These are phyloP conservation scores for Trissolcus brochymenae DNA, from an alignment of 2,888 invertebrate genomes.

Conservation along the genomic window DNA sequence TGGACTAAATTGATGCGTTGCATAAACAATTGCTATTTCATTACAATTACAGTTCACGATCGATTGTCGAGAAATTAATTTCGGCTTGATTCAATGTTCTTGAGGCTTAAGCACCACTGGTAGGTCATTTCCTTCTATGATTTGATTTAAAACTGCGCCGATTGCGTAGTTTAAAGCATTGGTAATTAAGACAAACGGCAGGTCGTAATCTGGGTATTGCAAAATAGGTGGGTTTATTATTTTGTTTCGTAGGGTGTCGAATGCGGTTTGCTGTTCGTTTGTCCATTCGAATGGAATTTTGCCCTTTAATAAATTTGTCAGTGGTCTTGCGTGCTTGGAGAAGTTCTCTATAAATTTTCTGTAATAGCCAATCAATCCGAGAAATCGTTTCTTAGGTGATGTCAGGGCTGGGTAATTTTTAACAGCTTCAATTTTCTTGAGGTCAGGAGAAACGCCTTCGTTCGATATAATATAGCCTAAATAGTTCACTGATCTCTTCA, in stretches of 20 bases:
- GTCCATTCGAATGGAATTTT: neutral
- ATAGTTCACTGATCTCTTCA: conserved; percentile 57
- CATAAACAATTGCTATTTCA: too few species aligned
- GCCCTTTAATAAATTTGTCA: neutral
- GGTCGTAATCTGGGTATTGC: neutral
- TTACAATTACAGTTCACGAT: too few species aligned
- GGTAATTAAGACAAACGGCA: neutral
- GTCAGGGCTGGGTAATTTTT: conserved; percentile 55
- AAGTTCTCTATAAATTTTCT: conserved; percentile 15
- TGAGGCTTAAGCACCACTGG: too few species aligned
- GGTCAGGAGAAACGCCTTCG: conserved; percentile 55
- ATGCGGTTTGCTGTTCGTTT: neutral
- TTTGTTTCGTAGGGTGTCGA: neutral
- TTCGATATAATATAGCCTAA: conserved; percentile 54
- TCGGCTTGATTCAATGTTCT: too few species aligned
- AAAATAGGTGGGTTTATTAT: neutral
- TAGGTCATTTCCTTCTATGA: neutral
- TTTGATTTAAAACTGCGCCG: neutral
- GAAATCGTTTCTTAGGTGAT: conserved; percentile 52
- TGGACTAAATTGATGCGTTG: too few species aligned
- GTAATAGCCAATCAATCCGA: conserved; percentile 58
- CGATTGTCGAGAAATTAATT: too few species aligned
- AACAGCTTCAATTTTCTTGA: conserved; percentile 53
- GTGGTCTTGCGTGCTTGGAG: neutral
- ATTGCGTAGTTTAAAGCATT: neutral